Base-by-base conservation (phyloP, 2,113 vertebrate genomes). In the Aix galericulata region DNA sequence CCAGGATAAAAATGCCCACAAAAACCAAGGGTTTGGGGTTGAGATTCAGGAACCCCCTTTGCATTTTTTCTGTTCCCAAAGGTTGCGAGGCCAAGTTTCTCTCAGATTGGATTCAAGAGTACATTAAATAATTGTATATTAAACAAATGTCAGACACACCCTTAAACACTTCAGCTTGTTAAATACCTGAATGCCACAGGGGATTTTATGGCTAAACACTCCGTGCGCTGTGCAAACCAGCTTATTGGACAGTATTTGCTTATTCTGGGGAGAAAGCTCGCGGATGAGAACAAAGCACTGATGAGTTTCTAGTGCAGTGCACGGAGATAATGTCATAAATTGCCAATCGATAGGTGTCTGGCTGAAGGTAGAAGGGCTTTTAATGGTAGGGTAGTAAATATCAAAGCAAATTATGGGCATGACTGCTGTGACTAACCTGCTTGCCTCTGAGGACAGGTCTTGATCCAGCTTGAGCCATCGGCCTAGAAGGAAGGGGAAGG, bases 61-160 rank as follows among this genome's bases (percentile, higher is more conserved):
- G 67, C 52, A 10, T 26, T 46, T 72, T 64, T 50, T 69, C 58
- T 73, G 38, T 89, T 82, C 78, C 77, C 84, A 32, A 48, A n/a
- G 12, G 52, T 48, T 90, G 68, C 12, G 36, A 88, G 80, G 91
- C 66, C 74, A 84, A 75, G 73, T 80, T 91, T 89, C 62, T 67
- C 40, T 60, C 42, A 72, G 60, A 60, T 6, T 48, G 56, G 48
- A 73, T 86, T 92, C 5, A 75, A 88, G 89, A 88, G 10, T 21
- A 25, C 10, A 17, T 78, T 75, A 63, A 78, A 36, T 29, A 31
- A 71, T 87, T 92, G 91, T 79, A 4, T 63, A 52, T 60, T 44
- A 75, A 89, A 95, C 77, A 96, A 91, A 55, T n/a, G n/a, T 85
- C 40, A 73, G 89, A 59, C 84, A 92, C 87, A 67, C 91, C 87